Evolutionary conservation across 2,888 invertebrate genomes (phyloP), one percentile per base, ranked within the genome.

Genomic region (Prosopocoilus inquinatus): DNA sequence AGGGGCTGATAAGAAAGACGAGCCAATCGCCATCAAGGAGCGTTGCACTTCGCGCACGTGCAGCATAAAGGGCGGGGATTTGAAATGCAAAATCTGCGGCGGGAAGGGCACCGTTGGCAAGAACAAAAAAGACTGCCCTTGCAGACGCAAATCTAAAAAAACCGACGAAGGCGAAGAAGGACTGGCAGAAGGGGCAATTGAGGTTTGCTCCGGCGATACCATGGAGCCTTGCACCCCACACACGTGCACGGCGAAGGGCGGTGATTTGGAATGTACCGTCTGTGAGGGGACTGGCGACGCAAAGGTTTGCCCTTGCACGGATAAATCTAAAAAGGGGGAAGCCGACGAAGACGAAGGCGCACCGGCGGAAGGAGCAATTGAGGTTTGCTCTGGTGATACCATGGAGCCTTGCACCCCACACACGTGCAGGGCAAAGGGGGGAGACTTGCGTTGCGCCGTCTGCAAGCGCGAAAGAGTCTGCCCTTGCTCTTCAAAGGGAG

Each of bases 241-340:
- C 13, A 56, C 60, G 34, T 60, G 60, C 47, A 39, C 32, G 48
- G 50, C 58, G 9, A 50, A 39, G 13, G 56, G 60, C 8, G 60
- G 60, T 9, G 20, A 34, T 36, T 20, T 52, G n/a, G 38, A 52
- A 20, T 60, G 60, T 12, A 15, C n/a, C 1, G 57, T 36, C 13
- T 59, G 58, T 12, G 43, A 48, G 15, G 52, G 56, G 39, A 33
- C n/a, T 9, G 43, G 20, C 20, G 16, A 2, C 16, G 16, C 1
- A 28, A 28, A 28, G 20, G 12, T 11, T 3, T 41, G 41, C 9
- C 41, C 41, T 9, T 15, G 41, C 2, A n/a, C n/a, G n/a, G n/a
- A n/a, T n/a, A n/a, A n/a, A n/a, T 28, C 20, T 28, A 28, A 1
- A 28, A 28, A 28, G 20, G 20, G 3, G 9, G 3, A 41, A 3